Conservation (phyloP, 2,113 vertebrate genomes). For the Aramus guarauna region DNA sequence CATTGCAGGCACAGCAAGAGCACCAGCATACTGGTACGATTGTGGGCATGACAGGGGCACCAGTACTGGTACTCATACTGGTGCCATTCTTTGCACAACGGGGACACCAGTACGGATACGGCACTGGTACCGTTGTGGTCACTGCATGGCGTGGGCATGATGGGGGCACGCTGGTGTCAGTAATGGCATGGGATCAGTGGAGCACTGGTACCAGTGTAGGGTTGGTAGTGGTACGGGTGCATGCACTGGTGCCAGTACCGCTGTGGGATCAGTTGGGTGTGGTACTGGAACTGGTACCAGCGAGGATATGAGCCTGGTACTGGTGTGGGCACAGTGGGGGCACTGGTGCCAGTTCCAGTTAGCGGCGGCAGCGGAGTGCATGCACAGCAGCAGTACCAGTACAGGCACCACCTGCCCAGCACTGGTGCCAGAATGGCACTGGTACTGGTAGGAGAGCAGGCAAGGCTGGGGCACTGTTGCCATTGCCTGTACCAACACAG, state of each 20-base stretch:
- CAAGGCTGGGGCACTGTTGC: not conserved
- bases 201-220: not conserved
- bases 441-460: not conserved
- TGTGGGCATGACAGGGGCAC: not conserved
- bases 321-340: not conserved
- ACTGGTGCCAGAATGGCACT: not conserved
- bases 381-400: not conserved
- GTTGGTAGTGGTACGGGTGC: not conserved
- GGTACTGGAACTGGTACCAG: too few species aligned
- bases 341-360: not conserved
- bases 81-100: not conserved
- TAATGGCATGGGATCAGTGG: not conserved
- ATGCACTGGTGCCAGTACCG: not conserved
- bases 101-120: not conserved
- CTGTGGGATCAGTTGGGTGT: not conserved
- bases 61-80: not conserved
- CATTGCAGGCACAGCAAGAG: not conserved
- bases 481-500: not conserved
- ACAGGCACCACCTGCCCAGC: not conserved
- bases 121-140: not conserved
- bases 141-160: rapidly evolving
- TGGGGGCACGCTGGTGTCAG: not conserved
- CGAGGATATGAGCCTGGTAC: not conserved
- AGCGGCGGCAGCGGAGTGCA: too few species aligned
- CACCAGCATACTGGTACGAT: not conserved